phyloP scores from a whole-genome alignment of 2,113 vertebrate species.

The Dascyllus trimaculatus region DNA sequence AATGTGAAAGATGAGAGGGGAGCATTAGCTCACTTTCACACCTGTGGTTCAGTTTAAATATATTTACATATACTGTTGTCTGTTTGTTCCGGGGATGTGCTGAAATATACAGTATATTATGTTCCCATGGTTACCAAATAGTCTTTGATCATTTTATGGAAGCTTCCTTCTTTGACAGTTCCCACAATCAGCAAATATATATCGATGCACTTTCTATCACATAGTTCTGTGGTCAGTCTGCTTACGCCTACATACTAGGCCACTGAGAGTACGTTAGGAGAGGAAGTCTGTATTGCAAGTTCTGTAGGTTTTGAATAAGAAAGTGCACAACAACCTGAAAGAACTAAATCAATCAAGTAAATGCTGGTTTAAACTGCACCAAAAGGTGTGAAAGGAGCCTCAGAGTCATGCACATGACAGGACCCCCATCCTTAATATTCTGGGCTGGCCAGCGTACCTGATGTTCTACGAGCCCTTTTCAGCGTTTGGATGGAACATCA shows the following conservation, averaged over 20 bases:
- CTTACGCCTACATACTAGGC: not conserved
- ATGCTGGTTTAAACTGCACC: conserved; percentile 1
- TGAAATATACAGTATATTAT: not conserved
- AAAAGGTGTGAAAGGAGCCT: conserved; percentile 6
- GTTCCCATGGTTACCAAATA: not conserved
- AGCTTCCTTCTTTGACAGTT: not conserved
- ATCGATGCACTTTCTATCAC: not conserved
- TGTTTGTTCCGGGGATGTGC: not conserved
- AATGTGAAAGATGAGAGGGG: not conserved
- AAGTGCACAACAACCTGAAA: not conserved
- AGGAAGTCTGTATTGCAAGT: not conserved
- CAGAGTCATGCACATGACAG: not conserved
- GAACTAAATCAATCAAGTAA: not conserved
- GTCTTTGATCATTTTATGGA: not conserved
- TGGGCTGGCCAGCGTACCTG: conserved; percentile 24
- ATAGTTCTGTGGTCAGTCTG: not conserved
- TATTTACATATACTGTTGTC: too few species aligned
- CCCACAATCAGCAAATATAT: not conserved
- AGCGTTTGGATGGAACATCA: conserved; percentile 22
- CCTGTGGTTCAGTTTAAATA: not conserved
- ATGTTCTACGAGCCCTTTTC: conserved; percentile 8
- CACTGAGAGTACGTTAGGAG: not conserved
- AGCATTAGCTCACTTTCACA: not conserved
- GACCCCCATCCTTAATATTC: not conserved
- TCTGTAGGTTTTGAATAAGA: not conserved